Percentiles rank a stretch among this genome's conserved stretches.
phyloP scores from a whole-genome alignment of 2,113 vertebrate genomes.

The Haplochromis burtoni region DNA sequence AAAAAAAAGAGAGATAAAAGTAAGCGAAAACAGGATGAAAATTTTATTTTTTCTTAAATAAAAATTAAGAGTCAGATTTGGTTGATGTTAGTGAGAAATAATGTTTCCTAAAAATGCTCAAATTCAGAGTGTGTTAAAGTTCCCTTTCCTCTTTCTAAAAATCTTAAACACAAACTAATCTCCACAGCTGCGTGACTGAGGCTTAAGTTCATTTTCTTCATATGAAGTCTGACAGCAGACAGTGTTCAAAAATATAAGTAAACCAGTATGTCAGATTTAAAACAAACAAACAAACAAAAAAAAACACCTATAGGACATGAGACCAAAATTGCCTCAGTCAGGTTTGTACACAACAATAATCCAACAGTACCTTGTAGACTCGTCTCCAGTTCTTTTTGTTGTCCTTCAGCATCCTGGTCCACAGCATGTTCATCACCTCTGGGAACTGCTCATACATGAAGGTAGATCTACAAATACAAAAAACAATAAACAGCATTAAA shows the following conservation, averaged over 20 bases:
- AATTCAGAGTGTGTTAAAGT: not conserved
- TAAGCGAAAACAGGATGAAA: not conserved
- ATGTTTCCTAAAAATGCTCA: not conserved
- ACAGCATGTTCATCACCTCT: conserved; percentile 99
- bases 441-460: conserved; percentile 99
- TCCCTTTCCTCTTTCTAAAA: not conserved
- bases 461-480: conserved; percentile 76
- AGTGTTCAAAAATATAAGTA: not conserved
- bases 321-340: not conserved
- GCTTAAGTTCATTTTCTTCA: not conserved
- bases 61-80: not conserved
- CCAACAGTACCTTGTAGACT: conserved; percentile 90
- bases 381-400: conserved; percentile 99
- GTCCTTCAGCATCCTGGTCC: conserved; percentile 97
- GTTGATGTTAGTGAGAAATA: not conserved
- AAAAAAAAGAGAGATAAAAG: not conserved
- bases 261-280: not conserved
- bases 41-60: fast-evolving
- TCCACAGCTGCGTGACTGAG: not conserved
- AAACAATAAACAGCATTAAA: not conserved
- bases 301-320: not conserved
- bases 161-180: not conserved
- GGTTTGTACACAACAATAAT: not conserved
- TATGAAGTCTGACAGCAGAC: not conserved
- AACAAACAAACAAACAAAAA: not conserved